Conservation (phyloP, 2,888 invertebrate species). For the Drosophila buzzatii region DNA sequence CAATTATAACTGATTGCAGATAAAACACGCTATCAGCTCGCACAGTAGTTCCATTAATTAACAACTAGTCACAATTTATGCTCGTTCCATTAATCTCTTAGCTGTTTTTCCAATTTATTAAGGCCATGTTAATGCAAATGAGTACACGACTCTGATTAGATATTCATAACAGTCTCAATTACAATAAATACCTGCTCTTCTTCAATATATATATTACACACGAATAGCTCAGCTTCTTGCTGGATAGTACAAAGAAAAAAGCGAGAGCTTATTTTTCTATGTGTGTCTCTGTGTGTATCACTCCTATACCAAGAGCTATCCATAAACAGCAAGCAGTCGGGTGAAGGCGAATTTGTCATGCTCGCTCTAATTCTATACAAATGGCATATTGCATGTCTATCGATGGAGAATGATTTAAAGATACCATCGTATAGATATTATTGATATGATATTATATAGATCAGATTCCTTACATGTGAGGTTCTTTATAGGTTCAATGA, state of each 20-base stretch:
- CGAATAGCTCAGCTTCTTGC: slow-evolving; percentile 19
- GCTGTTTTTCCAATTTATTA: slow-evolving; percentile 5
- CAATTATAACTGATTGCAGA: slow-evolving; percentile 30
- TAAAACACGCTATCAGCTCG: slow-evolving; percentile 43
- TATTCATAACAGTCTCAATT: slow-evolving; percentile 45
- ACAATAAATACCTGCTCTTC: slow-evolving; percentile 44
- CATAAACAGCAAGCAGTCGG: slow-evolving; percentile 21
- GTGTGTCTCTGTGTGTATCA: slow-evolving; percentile 32
- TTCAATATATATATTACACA: slow-evolving; percentile 27
- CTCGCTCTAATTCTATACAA: background rate
- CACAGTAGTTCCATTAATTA: slow-evolving; percentile 48
- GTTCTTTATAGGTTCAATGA: too few species aligned
- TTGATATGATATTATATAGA: too few species aligned
- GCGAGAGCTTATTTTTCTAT: slow-evolving; percentile 7
- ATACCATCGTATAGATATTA: too few species aligned
- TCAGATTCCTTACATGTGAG: too few species aligned
- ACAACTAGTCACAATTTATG: slow-evolving; percentile 37
- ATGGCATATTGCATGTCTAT: too few species aligned
- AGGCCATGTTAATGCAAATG: slow-evolving; percentile 48
- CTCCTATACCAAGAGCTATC: slow-evolving; percentile 35
- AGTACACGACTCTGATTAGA: slow-evolving; percentile 39
- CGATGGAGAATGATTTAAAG: too few species aligned
- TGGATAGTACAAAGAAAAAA: slow-evolving; percentile 21
- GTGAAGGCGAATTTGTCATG: background rate
- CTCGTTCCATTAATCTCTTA: slow-evolving; percentile 31